Percentiles rank a stretch among this genome's conserved stretches.
phyloP scores from a whole-genome alignment of 2,888 invertebrate genomes.

The Pseudococcus jackbeardsleyi region DNA sequence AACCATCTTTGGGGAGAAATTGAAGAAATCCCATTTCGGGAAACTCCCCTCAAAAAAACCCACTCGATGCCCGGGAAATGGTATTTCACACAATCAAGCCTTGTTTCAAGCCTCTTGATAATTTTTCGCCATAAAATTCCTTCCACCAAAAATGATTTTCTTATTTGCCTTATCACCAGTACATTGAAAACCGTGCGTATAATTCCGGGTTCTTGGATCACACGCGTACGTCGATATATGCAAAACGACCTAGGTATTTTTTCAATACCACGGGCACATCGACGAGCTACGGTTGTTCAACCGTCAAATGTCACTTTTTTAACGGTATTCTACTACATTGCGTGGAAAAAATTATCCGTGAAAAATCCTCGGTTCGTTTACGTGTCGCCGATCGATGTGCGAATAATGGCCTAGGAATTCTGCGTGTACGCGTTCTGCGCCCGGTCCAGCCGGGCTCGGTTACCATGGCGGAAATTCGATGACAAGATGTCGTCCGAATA shows the following conservation, averaged over 20 bases:
- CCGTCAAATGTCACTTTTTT: conserved; percentile 47
- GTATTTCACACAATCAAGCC: too few species aligned
- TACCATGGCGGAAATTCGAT: neutral
- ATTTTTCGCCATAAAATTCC: too few species aligned
- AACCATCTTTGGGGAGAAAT: too few species aligned
- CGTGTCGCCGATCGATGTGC: conserved; percentile 20
- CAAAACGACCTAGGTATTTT: neutral
- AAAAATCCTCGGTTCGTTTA: conserved; percentile 2
- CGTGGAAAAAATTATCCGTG: conserved; percentile 36
- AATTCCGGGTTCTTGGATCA: neutral
- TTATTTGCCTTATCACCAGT: too few species aligned
- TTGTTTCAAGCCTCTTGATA: too few species aligned
- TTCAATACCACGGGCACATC: neutral
- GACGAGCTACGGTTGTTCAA: neutral
- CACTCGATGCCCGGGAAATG: too few species aligned
- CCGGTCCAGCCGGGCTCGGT: neutral
- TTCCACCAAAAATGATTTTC: too few species aligned
- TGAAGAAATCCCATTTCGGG: too few species aligned
- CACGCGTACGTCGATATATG: neutral
- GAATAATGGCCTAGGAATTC: conserved; percentile 30
- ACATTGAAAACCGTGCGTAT: neutral
- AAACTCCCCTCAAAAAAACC: too few species aligned
- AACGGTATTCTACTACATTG: conserved; percentile 12
- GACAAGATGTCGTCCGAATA: neutral
- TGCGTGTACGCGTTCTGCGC: conserved; percentile 8